These are phyloP conservation scores for Salminus brasiliensis DNA, from an alignment of 2,113 vertebrate species.

Conservation along the genomic window DNA sequence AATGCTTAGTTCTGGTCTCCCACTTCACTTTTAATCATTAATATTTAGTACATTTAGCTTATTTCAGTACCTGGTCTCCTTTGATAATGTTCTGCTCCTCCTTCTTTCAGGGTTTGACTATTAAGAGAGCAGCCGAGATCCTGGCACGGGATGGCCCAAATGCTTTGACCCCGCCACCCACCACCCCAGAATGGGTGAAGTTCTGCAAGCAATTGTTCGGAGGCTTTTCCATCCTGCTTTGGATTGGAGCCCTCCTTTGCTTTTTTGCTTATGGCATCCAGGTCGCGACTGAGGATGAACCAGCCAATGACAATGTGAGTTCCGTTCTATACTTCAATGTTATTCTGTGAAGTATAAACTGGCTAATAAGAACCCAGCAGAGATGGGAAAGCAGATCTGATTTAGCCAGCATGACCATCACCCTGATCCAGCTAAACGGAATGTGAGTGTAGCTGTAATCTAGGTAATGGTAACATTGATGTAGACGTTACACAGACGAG, in stretches of 20 bases:
- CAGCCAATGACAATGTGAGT: constrained; percentile 88
- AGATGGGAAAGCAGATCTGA: neutral
- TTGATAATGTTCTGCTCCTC: neutral
- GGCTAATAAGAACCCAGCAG: neutral
- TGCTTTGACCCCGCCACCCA: constrained; percentile 86
- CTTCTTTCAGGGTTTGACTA: constrained; percentile 81
- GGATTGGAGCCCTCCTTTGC: constrained; percentile 90
- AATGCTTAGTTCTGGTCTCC: no score
- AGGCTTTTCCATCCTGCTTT: constrained; percentile 91
- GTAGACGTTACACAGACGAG: neutral
- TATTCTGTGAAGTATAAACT: no score
- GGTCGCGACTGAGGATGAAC: constrained; percentile 85
- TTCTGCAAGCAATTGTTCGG: constrained; percentile 94
- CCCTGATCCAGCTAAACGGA: neutral
- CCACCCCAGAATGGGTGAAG: constrained; percentile 93
- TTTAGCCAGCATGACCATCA: neutral
- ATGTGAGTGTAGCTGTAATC: neutral
- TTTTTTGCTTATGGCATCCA: constrained; percentile 92
- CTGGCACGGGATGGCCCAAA: constrained; percentile 87
- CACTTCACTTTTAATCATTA: no score
- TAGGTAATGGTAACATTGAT: no score
- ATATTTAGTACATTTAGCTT: no score
- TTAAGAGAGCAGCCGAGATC: constrained; percentile 76
- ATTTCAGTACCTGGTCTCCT: no score
- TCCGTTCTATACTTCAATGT: no score